Conservation (phyloP, 2,888 invertebrate genomes). For the Ganaspis brasiliensis region DNA sequence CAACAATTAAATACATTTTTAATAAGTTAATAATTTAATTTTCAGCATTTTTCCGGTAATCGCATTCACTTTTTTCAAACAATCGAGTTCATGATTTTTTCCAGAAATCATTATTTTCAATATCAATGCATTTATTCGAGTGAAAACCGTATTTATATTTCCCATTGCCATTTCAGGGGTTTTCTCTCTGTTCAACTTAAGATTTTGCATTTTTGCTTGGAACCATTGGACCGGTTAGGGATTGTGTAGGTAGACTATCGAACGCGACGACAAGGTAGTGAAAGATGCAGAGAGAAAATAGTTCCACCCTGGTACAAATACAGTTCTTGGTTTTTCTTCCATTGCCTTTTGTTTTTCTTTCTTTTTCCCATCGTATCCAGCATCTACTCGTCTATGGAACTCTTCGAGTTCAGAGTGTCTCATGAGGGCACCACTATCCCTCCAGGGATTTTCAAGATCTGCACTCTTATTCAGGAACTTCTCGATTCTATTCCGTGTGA, state of each 20-base stretch:
- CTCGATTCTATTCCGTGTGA: constrained; percentile 13
- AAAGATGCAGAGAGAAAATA: constrained; percentile 69
- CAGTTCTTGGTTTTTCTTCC: constrained; percentile 14
- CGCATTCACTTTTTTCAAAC: too few species aligned
- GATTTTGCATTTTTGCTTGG: constrained; percentile 9
- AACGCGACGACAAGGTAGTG: constrained; percentile 67
- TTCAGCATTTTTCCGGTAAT: too few species aligned
- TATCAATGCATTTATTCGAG: too few species aligned
- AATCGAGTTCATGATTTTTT: too few species aligned
- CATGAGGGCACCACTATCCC: constrained; percentile 68
- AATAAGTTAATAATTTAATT: too few species aligned
- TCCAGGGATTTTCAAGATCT: constrained; percentile 66
- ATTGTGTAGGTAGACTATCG: constrained; percentile 65
- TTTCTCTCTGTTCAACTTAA: background rate
- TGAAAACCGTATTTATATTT: too few species aligned
- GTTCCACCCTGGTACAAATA: constrained; percentile 48
- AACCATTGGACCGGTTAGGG: constrained; percentile 10
- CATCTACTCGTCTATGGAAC: constrained; percentile 24
- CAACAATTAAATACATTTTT: too few species aligned
- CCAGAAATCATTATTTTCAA: too few species aligned
- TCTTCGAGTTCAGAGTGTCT: constrained; percentile 56
- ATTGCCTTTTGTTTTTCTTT: constrained; percentile 18
- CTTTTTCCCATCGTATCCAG: constrained; percentile 12
- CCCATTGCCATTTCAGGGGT: background rate
- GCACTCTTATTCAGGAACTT: constrained; percentile 30